Evolutionary conservation across 2,113 vertebrate species (phyloP), one percentile per base, ranked within the genome.

Genomic region (Alethe castanea): DNA sequence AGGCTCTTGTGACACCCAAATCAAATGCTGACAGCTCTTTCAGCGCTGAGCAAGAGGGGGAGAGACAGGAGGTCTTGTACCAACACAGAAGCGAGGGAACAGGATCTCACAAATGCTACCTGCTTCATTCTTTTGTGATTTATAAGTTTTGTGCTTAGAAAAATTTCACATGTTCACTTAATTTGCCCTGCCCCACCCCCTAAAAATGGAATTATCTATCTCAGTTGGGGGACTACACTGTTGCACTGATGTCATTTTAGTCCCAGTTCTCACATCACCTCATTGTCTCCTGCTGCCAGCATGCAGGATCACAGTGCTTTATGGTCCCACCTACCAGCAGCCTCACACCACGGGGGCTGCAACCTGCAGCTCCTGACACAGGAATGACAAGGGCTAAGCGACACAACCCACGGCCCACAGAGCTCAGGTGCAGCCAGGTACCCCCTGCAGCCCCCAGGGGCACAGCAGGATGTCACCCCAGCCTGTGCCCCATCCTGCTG

Each of bases 1-100:
- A 83, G 52, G 81, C 92, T 93, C 92, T 74, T 33, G 40, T 86
- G 80, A 86, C 86, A 88, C 36, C 72, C 57, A 90, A 88, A 90
- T 90, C 62, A 92, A 94, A 83, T 4, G 61, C 81, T 85, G 81
- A 92, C 89, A 87, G 81, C 71, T 95, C 81, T 91, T 85, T 59
- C 66, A 85, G 80, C 0, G 1, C 36, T 8, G 38, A 62, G 64
- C 42, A 61, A 80, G 57, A 90, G 11, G 6, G 13, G 11, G n/a
- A 86, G 57, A 61, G 48, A 71, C 10, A 4, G 78, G n/a, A 88
- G 64, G 38, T 28, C 71, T 67, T 33, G 33, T 23, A 77, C 26
- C 0, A 1, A 73, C 38, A 70, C 8, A 14, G 19, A 28, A 79
- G 11, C 24, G 52, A 72, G 61, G 57, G 45, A 96, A 73, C 31